These are phyloP conservation scores for Cryptoblepharus egeriae DNA, from an alignment of 2,797 vertebrate species.

Conservation along the genomic window DNA sequence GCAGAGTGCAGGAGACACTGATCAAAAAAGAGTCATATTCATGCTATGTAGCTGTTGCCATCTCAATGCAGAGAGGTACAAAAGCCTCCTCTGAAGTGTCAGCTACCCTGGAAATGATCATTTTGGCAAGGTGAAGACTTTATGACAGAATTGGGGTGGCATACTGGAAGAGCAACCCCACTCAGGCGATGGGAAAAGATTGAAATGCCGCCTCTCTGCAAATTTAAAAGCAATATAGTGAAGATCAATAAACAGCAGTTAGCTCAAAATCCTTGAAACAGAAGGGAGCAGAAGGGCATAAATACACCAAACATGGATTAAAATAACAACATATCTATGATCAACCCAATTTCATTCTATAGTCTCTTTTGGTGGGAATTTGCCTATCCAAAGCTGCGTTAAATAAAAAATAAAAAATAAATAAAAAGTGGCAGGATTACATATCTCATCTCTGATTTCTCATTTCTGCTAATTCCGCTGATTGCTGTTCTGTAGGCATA, in stretches of 20 bases:
- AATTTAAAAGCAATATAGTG: background rate
- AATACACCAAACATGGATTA: background rate
- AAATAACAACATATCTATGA: background rate
- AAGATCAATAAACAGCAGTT: background rate
- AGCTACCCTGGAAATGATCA: background rate
- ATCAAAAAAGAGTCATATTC: constrained; percentile 53
- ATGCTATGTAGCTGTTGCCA: constrained; percentile 20
- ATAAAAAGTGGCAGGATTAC: background rate
- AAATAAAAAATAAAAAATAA: background rate
- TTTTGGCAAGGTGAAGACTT: background rate
- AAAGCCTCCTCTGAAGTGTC: background rate
- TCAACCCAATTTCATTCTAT: background rate
- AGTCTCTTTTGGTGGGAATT: background rate
- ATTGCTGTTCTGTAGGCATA: background rate
- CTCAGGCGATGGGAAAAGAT: background rate
- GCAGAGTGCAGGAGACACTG: constrained; percentile 55
- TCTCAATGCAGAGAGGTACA: background rate
- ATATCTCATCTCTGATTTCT: background rate
- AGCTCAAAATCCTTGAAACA: background rate
- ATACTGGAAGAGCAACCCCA: background rate
- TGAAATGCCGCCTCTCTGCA: background rate
- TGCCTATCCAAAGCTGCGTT: background rate
- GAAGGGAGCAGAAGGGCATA: background rate
- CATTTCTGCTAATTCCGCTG: background rate
- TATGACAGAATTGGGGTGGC: background rate